phyloP scores from a whole-genome alignment of 2,113 vertebrate species.

The Leptosomus discolor region DNA sequence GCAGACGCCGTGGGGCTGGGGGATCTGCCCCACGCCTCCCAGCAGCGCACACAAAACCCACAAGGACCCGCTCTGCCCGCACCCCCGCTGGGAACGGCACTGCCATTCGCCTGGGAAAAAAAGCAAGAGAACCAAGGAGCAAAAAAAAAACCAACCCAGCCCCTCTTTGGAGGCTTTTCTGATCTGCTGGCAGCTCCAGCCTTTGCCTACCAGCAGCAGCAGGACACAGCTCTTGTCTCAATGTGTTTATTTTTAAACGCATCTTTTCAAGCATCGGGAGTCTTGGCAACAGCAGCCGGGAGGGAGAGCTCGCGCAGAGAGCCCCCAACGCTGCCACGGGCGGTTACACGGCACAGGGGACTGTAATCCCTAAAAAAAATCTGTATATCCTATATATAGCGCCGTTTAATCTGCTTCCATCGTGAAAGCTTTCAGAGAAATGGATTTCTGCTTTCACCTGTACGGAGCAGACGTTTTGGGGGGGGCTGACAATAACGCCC shows the following conservation, averaged over 20 bases:
- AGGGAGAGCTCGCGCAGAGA: neutral
- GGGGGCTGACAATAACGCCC: neutral
- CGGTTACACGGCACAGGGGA: neutral
- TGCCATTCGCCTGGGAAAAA: neutral
- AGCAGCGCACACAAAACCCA: neutral
- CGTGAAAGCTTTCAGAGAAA: accelerated
- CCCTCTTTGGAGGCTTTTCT: neutral
- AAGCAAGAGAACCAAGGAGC: neutral
- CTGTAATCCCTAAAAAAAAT: neutral
- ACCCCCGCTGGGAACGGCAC: neutral
- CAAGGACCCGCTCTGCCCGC: neutral
- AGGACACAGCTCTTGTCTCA: neutral
- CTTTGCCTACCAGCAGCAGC: neutral
- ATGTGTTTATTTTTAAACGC: conserved; percentile 15
- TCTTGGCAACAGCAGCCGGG: conserved; percentile 21
- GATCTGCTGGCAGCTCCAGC: neutral
- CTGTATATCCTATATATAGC: neutral
- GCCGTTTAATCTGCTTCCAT: accelerated
- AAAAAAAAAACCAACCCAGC: neutral
- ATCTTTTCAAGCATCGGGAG: conserved; percentile 51
- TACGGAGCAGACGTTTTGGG: accelerated
- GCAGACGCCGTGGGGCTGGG: neutral
- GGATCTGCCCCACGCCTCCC: neutral
- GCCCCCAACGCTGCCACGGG: neutral
- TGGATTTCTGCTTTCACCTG: neutral